These are phyloP conservation scores for Hephaestus fuliginosus DNA, from an alignment of 2,797 vertebrate genomes.

Conservation along the genomic window DNA sequence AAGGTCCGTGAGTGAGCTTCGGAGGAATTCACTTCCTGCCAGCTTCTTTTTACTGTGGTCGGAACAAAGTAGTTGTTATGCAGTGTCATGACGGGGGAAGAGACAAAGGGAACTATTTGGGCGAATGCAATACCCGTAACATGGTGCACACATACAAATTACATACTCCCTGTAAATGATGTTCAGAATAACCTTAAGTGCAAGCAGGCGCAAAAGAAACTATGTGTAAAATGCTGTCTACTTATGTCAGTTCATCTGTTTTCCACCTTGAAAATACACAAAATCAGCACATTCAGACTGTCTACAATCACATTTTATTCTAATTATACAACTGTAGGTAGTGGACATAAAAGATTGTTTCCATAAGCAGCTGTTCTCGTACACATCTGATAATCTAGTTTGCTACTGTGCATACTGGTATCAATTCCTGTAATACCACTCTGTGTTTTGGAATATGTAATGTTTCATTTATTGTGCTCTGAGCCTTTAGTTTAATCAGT, in stretches of 20 bases:
- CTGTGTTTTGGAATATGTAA: constrained; percentile 34
- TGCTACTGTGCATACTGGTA: neutral
- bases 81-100: constrained; percentile 62
- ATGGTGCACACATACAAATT: constrained; percentile 36
- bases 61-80: constrained; percentile 65
- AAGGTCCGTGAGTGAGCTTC: constrained; percentile 60
- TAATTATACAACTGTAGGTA: neutral
- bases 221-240: constrained; percentile 35
- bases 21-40: constrained; percentile 79
- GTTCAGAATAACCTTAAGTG: constrained; percentile 18
- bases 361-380: constrained; percentile 7
- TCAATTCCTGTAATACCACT: constrained; percentile 23
- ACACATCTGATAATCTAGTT: neutral
- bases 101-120: constrained; percentile 68
- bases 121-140: constrained; percentile 49
- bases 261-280: constrained; percentile 8
- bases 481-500: constrained; percentile 18
- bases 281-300: constrained; percentile 1
- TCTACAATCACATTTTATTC: constrained; percentile 37
- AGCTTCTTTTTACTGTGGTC: constrained; percentile 62
- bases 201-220: constrained; percentile 22
- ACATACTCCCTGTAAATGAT: constrained; percentile 33
- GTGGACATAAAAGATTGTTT: constrained; percentile 26
- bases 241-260: constrained; percentile 23
- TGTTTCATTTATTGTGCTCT: constrained; percentile 32